Conservation (phyloP, 1,140 invertebrate species). For the Oryzaephilus surinamensis region DNA sequence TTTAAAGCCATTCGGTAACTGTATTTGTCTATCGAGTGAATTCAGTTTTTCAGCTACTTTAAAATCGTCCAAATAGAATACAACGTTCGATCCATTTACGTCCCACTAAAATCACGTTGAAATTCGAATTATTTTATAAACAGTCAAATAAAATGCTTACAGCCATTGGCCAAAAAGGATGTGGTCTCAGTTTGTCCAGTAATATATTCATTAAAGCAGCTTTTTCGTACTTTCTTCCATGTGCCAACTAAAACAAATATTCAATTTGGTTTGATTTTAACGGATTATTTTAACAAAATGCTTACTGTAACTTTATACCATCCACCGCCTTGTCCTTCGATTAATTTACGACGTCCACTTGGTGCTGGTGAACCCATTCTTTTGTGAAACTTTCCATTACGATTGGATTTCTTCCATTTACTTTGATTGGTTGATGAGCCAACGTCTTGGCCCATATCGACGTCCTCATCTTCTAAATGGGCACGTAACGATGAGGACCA, state of each 20-base stretch:
- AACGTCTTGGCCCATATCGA: conserved; percentile 41
- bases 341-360: conserved; percentile 29
- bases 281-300: conserved; percentile 7
- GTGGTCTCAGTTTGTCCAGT: conserved; percentile 48
- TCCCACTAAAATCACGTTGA: conserved; percentile 36
- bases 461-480: conserved; percentile 43
- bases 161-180: conserved; percentile 50
- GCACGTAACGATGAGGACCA: conserved; percentile 36
- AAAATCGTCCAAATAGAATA: conserved; percentile 61
- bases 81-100: conserved; percentile 40
- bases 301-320: conserved; percentile 53
- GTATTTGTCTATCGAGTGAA: conserved; percentile 50
- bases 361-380: conserved; percentile 39
- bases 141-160: conserved; percentile 30
- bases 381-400: conserved; percentile 28
- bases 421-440: conserved; percentile 19
- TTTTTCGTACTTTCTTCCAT: conserved; percentile 63
- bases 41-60: conserved; percentile 53
- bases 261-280: background rate
- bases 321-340: conserved; percentile 38
- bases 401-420: conserved; percentile 21
- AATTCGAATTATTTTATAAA: background rate
- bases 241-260: conserved; percentile 47
- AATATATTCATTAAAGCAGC: conserved; percentile 50
- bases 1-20: conserved; percentile 55